phyloP scores from a whole-genome alignment of 2,888 invertebrate species.

The Agrotis clavis region DNA sequence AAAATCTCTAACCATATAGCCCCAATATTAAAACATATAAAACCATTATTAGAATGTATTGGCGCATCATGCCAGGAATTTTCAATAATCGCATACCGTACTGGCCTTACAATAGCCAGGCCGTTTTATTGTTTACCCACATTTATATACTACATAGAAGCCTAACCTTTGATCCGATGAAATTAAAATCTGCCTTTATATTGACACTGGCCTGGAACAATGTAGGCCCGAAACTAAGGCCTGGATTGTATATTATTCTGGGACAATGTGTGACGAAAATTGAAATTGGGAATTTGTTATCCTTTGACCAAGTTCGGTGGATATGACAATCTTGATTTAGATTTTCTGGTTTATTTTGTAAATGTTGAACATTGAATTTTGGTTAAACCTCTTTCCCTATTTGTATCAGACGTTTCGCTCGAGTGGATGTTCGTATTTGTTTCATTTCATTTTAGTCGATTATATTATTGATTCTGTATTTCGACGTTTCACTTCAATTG shows the following conservation, averaged over 20 bases:
- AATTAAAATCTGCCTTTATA: conserved; percentile 49
- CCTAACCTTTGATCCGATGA: conserved; percentile 44
- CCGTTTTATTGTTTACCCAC: conserved; percentile 55
- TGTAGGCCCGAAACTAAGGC: conserved; percentile 24
- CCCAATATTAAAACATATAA: conserved; percentile 28
- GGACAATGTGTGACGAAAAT: conserved; percentile 20
- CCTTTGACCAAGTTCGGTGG: conserved; percentile 8
- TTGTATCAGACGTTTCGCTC: too few relatives aligned
- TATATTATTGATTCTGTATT: too few relatives aligned
- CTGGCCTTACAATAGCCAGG: conserved; percentile 35
- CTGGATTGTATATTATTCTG: conserved; percentile 40
- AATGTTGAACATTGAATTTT: not conserved
- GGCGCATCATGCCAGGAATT: conserved; percentile 52
- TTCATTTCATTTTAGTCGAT: too few relatives aligned
- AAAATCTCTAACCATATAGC: conserved; percentile 8
- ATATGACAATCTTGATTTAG: conserved; percentile 10
- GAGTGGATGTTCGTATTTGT: too few relatives aligned
- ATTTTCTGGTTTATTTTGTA: conserved; percentile 27
- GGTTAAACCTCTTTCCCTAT: not conserved
- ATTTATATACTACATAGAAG: not conserved
- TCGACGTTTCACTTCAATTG: too few relatives aligned
- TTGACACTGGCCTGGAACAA: conserved; percentile 31
- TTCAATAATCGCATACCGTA: conserved; percentile 60
- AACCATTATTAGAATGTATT: conserved; percentile 40
- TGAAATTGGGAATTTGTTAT: conserved; percentile 36